Base-by-base conservation (phyloP, 2,888 invertebrate species). In the Geotrupes spiniger region DNA sequence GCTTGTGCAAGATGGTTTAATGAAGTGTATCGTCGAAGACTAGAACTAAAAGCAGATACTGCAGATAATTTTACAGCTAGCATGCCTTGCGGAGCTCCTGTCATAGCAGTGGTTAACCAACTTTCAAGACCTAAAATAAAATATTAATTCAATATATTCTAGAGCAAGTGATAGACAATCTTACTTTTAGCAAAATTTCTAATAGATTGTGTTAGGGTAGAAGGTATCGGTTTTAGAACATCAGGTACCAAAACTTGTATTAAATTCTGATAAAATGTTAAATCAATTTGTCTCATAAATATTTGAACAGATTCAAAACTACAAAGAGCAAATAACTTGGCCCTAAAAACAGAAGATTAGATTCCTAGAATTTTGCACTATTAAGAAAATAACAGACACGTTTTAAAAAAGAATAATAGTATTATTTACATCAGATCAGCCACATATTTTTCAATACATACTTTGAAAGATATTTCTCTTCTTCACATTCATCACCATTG, bases 221-320 rank as follows among this genome's bases (percentile, higher is more conserved):
- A 91, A 56, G 96, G 96, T 65, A 96, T 95, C 28, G 94, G 93
- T 61, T 92, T 83, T 53, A 98, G 80, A 38, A 98, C 96, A 75
- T 97, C 94, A 11, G 98, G 97, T 74, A 99, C 89, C 60, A 99
- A 82, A 63, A 97, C 89, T 74, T 96, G 93, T 6, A 97, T 94
- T 60, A 97, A 82, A 68, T 91, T 90, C 76, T 99, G 98, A 76
- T 97, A 95, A 74, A 99, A 92, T 57, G 85, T 83, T 69, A 92
- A 87, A 76, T 97, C 96, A 41, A 93, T 91, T 65, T 80, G 78
- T 42, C 84, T 80, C 61, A 93, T 85, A 78, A 89, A 93, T 45
- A 82, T 79, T 68, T 89, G 87, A 43, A 92, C 85, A 59, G 85
- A 84, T 45, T 80, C 78, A 66, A 84, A 77, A 57, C 79, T 79